Percentiles rank a stretch among this genome's conserved stretches.
phyloP scores from a whole-genome alignment of 2,888 invertebrate genomes.

The Campoletis raptor region DNA sequence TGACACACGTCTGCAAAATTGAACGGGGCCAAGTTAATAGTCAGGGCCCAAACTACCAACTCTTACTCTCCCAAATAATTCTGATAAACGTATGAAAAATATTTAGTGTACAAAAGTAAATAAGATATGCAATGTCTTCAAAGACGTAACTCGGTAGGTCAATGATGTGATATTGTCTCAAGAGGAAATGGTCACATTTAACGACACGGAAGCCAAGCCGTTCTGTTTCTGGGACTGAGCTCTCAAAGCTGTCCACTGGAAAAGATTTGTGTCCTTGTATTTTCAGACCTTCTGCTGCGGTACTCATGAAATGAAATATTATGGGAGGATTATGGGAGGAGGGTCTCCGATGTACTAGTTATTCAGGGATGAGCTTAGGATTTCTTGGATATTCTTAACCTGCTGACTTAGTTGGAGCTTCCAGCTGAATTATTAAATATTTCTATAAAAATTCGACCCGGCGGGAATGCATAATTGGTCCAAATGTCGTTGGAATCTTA shows the following conservation, averaged over 20 bases:
- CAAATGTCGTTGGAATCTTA: background rate
- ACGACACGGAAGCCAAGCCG: slow-evolving; percentile 35
- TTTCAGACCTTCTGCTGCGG: slow-evolving; percentile 67
- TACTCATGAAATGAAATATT: slow-evolving; percentile 72
- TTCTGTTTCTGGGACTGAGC: slow-evolving; percentile 27
- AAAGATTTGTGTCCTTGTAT: slow-evolving; percentile 72
- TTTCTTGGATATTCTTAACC: slow-evolving; percentile 37
- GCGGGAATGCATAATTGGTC: background rate
- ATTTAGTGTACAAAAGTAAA: slow-evolving; percentile 73
- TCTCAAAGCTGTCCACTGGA: slow-evolving; percentile 64
- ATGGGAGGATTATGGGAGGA: slow-evolving; percentile 70
- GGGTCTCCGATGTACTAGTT: slow-evolving; percentile 29
- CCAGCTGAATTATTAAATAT: background rate
- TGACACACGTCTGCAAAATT: background rate
- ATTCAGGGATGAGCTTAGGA: background rate
- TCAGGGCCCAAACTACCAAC: background rate
- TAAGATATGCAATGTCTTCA: slow-evolving; percentile 73
- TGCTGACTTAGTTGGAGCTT: slow-evolving; percentile 32
- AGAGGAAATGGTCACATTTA: slow-evolving; percentile 48
- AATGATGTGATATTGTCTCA: slow-evolving; percentile 43
- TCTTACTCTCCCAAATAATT: background rate
- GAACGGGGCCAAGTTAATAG: background rate
- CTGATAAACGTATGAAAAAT: slow-evolving; percentile 5
- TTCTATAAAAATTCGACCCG: background rate
- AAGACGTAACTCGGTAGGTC: slow-evolving; percentile 30